Evolutionary conservation across 2,113 vertebrate genomes (phyloP), one percentile per base, ranked within the genome.

Genomic region (Pseudopipra pipra): DNA sequence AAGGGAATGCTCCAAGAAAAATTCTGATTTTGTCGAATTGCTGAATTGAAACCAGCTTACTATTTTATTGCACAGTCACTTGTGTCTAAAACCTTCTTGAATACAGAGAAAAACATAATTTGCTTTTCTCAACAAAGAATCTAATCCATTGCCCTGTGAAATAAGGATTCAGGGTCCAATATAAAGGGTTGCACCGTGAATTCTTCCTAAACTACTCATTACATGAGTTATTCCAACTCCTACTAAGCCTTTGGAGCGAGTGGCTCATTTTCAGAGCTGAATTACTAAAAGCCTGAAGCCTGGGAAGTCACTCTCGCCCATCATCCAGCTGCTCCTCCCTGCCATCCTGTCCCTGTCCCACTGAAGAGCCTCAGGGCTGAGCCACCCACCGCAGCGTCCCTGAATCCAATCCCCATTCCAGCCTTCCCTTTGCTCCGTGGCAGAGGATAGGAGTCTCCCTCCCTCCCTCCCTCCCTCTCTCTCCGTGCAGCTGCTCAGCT

Each of bases 401-500:
- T 35, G 54, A 44, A 54, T 62, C 11, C 23, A 35, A 8, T 6
- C 39, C 54, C 46, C 11, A 0, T 46, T 83, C 49, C 72, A 51
- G 15, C 31, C 46, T 24, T 90, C 0, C 3, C 43, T 80, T 31
- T 80, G 20, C 59, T 85, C 59, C 0, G 0, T 31, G 63, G 51
- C 55, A 49, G n/a, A 72, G 19, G 61, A 51, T 5, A 1, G 35
- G 65, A 72, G 1, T 14, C 58, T 89, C 52, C 21, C 27, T 90
- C 18, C 22, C 7, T 90, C 18, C 22, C 7, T 66, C 14, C 19
- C 51, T 59, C 44, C 61, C 58, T 67, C 41, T 2, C 67, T 74
- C 3, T 1, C 61, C 0, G 3, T 74, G 94, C 95, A 97, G 95
- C 94, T 97, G 90, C 80, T 92, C 65, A 10, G 95, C 80, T 95